Evolutionary conservation across 2,113 vertebrate species (phyloP).

Genomic region (Grallaria varia): DNA sequence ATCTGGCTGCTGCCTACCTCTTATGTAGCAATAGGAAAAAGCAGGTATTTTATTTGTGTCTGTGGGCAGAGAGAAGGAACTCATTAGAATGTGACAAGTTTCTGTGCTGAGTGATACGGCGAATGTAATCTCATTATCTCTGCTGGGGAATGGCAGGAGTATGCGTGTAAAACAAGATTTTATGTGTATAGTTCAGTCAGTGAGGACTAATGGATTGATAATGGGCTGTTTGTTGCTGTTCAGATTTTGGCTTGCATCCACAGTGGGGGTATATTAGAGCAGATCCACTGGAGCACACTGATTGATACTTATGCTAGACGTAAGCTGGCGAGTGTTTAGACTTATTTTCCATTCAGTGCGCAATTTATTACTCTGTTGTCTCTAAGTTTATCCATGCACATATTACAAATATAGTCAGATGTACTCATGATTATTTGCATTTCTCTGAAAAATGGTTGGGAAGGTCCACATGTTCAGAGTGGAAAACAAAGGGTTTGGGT

Average conservation of each 20-base stretch:
- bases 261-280: background rate
- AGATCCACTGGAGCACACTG: background rate
- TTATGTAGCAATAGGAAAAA: background rate
- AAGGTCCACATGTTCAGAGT: background rate
- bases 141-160: conserved; percentile 45
- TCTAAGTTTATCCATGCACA: background rate
- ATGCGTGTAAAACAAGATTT: conserved; percentile 61
- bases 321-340: background rate
- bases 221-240: conserved; percentile 44
- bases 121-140: conserved; percentile 66
- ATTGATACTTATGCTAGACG: background rate
- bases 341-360: background rate
- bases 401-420: background rate
- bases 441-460: background rate
- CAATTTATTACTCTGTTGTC: background rate
- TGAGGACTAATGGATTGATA: conserved; percentile 54
- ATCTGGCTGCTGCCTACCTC: background rate
- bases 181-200: conserved; percentile 28
- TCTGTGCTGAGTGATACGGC: conserved; percentile 13
- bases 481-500: background rate
- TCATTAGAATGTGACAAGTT: conserved; percentile 66
- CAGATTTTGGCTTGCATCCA: conserved; percentile 23
- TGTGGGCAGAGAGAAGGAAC: background rate
- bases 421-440: background rate
- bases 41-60: conserved; percentile 19